phyloP scores from a whole-genome alignment of 2,888 invertebrate genomes.

The Eupithecia subfuscata region DNA sequence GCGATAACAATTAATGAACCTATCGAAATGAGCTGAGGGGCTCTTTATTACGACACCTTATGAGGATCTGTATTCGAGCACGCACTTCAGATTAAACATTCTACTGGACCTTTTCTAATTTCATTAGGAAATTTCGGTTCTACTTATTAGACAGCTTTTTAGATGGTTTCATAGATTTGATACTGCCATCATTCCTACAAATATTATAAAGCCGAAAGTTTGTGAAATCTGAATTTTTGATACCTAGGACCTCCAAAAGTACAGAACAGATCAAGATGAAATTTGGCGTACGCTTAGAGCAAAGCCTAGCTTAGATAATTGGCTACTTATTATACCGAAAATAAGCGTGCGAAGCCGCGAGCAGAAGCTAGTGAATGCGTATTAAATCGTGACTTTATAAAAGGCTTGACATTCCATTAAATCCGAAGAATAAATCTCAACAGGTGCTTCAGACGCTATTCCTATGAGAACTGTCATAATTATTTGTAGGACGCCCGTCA shows the following conservation, averaged over 20 bases:
- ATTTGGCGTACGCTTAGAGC: too few species aligned
- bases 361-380: too few species aligned
- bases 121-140: not conserved
- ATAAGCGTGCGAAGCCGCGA: too few species aligned
- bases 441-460: constrained; percentile 62
- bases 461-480: constrained; percentile 75
- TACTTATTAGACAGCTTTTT: not conserved
- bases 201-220: too few species aligned
- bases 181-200: too few species aligned
- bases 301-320: too few species aligned
- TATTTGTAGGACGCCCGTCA: constrained; percentile 65
- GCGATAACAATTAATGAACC: constrained; percentile 63
- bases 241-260: too few species aligned
- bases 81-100: constrained; percentile 23
- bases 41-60: constrained; percentile 31
- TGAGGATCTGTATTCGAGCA: constrained; percentile 19
- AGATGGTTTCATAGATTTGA: not conserved
- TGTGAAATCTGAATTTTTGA: too few species aligned
- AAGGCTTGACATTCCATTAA: constrained; percentile 38
- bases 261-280: too few species aligned
- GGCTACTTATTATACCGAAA: too few species aligned
- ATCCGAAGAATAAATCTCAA: constrained; percentile 43
- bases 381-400: not conserved
- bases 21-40: constrained; percentile 26
- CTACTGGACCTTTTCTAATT: not conserved